A percentile compares a stretch with the other conserved stretches of the same genome.
These are phyloP conservation scores for Rallus crepitans DNA, from an alignment of 2,797 vertebrate genomes.

Conservation along the genomic window DNA sequence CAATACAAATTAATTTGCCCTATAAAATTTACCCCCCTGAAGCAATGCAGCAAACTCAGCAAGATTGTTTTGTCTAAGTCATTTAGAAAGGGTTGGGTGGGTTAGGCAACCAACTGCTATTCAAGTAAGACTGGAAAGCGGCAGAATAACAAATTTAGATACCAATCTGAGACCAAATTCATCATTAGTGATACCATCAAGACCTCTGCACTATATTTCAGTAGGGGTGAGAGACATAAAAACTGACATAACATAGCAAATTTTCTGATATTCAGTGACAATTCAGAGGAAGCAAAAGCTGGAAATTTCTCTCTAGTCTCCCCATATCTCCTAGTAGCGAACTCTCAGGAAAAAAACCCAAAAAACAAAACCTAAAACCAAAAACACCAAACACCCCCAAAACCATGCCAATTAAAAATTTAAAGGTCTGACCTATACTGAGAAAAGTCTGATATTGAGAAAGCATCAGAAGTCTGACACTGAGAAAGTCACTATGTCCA, in stretches of 20 bases:
- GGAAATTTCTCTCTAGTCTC: not conserved
- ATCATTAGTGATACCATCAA: constrained; percentile 27
- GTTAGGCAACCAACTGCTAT: constrained; percentile 15
- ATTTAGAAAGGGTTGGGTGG: constrained; percentile 18
- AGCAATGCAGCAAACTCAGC: constrained; percentile 39
- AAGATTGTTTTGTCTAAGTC: constrained; percentile 30
- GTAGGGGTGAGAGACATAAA: not conserved
- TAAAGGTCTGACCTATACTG: not conserved
- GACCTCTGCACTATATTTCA: constrained; percentile 3
- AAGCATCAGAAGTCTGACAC: too few relatives aligned
- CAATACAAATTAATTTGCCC: constrained; percentile 14
- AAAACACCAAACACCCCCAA: rapidly evolving
- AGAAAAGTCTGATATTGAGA: not conserved
- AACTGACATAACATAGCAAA: not conserved
- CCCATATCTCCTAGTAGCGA: not conserved
- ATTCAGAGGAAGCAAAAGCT: not conserved
- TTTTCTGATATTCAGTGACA: not conserved
- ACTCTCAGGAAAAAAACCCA: rapidly evolving
- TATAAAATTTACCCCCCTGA: constrained; percentile 36
- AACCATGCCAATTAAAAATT: not conserved
- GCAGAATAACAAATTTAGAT: constrained; percentile 5
- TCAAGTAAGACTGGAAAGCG: constrained; percentile 46
- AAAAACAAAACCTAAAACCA: too few relatives aligned
- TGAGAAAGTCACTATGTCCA: not conserved
- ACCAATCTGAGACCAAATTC: not conserved